These are phyloP conservation scores for Pseudoips prasinana DNA, from an alignment of 2,888 invertebrate species.

Conservation along the genomic window DNA sequence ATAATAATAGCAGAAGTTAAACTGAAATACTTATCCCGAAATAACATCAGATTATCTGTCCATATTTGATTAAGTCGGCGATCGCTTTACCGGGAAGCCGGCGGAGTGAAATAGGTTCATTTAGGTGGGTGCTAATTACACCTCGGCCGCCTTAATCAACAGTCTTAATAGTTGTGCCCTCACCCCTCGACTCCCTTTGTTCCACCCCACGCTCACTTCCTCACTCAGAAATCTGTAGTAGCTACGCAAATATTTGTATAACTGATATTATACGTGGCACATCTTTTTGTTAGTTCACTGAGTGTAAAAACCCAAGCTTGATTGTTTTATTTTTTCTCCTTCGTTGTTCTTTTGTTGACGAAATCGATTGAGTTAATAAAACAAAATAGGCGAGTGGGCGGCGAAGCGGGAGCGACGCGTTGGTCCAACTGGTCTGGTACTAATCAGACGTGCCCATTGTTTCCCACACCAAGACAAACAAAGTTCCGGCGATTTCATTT, in stretches of 20 bases:
- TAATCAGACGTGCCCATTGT: conserved; percentile 57
- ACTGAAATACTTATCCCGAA: too few species aligned
- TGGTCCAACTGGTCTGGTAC: conserved; percentile 28
- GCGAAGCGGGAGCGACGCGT: conserved; percentile 14
- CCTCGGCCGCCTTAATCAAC: conserved; percentile 63
- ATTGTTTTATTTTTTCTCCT: conserved; percentile 29
- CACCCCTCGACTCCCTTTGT: conserved; percentile 38
- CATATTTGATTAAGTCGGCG: conserved; percentile 46
- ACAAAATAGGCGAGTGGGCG: conserved; percentile 36
- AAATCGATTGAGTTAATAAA: conserved; percentile 41
- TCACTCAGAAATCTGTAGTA: conserved; percentile 34
- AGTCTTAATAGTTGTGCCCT: conserved; percentile 55
- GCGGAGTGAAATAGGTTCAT: conserved; percentile 64
- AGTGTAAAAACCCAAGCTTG: conserved; percentile 13
- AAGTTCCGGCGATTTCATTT: conserved; percentile 54
- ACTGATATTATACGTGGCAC: conserved; percentile 7
- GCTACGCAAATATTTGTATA: conserved; percentile 26
- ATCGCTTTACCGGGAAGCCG: conserved; percentile 54
- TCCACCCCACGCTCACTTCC: conserved; percentile 36
- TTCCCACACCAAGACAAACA: conserved; percentile 54
- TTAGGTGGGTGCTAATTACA: conserved; percentile 71
- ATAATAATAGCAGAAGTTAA: too few species aligned
- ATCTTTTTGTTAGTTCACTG: background rate
- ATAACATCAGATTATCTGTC: conserved; percentile 29
- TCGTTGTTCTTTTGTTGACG: conserved; percentile 28